These are phyloP conservation scores for Clostera curtula DNA, from an alignment of 2,888 invertebrate genomes.

Conservation along the genomic window DNA sequence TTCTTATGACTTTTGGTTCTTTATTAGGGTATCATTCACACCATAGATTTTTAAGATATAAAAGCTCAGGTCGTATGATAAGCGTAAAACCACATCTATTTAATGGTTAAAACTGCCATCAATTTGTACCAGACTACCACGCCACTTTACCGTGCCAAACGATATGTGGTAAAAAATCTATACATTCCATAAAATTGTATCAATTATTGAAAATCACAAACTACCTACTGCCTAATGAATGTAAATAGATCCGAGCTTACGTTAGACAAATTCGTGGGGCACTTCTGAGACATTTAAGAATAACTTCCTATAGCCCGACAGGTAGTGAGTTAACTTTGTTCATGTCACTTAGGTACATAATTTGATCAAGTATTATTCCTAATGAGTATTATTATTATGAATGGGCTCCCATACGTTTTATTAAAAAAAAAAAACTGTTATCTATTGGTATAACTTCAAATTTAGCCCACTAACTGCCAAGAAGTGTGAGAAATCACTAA, in stretches of 20 bases:
- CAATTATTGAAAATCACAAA: constrained; percentile 47
- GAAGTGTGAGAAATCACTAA: constrained; percentile 27
- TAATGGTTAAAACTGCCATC: background rate
- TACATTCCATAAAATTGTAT: constrained; percentile 41
- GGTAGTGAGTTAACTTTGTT: constrained; percentile 25
- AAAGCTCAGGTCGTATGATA: too few relatives aligned
- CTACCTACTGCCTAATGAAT: constrained; percentile 55
- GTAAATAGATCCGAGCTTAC: constrained; percentile 54
- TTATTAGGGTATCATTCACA: too few relatives aligned
- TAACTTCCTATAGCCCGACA: constrained; percentile 19
- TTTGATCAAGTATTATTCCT: too few relatives aligned
- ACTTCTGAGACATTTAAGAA: constrained; percentile 42
- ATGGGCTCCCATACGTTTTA: too few relatives aligned
- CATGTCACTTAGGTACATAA: too few relatives aligned
- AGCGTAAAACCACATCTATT: background rate
- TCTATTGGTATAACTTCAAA: background rate
- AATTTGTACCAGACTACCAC: constrained; percentile 15
- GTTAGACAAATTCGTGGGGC: constrained; percentile 65
- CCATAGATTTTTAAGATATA: too few relatives aligned
- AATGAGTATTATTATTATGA: too few relatives aligned
- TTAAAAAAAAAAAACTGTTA: too few relatives aligned
- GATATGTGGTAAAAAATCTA: constrained; percentile 46
- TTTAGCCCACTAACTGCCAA: constrained; percentile 23
- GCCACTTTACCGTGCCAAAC: constrained; percentile 8
- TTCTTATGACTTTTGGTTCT: too few relatives aligned